Conservation (phyloP, 2,888 invertebrate species). For the Dryomyza anilis region DNA sequence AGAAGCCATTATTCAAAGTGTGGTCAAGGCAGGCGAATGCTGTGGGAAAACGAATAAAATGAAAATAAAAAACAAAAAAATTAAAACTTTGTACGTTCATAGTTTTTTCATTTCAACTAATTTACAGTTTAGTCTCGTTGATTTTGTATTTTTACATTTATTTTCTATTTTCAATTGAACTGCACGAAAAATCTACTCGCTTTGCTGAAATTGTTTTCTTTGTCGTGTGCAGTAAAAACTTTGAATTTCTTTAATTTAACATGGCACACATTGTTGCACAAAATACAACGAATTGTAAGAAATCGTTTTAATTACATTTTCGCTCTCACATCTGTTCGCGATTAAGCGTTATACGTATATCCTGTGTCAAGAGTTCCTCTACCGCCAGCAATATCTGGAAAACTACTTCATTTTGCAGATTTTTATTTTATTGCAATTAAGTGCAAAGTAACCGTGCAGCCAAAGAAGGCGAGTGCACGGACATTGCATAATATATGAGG, state of each 20-base stretch:
- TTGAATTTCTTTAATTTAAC: too few relatives aligned
- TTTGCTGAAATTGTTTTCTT: background rate
- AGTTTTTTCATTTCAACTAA: background rate
- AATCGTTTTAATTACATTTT: background rate
- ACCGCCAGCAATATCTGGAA: too few relatives aligned
- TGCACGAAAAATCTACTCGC: too few relatives aligned
- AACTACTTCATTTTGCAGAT: background rate
- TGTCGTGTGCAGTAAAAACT: background rate
- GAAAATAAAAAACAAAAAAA: too few relatives aligned
- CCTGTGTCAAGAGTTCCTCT: background rate
- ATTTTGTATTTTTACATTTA: background rate
- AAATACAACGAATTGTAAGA: too few relatives aligned
- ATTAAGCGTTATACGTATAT: conserved; percentile 7
- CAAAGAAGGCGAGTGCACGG: background rate
- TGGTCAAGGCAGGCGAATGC: too few relatives aligned
- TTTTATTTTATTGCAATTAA: conserved; percentile 9
- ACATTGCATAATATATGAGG: background rate
- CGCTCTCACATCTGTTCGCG: conserved; percentile 11
- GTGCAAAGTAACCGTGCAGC: background rate
- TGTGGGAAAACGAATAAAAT: too few relatives aligned
- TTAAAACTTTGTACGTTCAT: too few relatives aligned
- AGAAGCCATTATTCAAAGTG: too few relatives aligned
- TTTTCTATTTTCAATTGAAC: background rate
- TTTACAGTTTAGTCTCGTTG: background rate
- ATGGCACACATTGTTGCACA: too few relatives aligned